A percentile compares a stretch with the other conserved stretches of the same genome.
phyloP scores from a whole-genome alignment of 2,888 invertebrate species.

The Saturnia pavonia region DNA sequence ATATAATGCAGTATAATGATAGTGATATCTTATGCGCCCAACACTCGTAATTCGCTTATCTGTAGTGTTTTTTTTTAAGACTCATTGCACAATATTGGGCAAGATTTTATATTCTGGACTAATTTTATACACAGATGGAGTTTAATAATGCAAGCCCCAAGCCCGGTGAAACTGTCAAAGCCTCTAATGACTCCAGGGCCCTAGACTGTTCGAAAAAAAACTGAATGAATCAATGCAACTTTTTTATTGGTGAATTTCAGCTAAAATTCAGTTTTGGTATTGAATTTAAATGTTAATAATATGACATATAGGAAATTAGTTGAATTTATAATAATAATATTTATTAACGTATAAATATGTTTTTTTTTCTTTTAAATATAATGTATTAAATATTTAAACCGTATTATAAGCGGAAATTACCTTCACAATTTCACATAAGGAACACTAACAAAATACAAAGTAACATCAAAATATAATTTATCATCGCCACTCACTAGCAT shows the following conservation, averaged over 20 bases:
- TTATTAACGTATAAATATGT: too few species aligned
- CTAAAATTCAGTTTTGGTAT: too few species aligned
- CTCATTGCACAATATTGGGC: not conserved
- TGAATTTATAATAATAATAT: too few species aligned
- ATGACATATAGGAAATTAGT: too few species aligned
- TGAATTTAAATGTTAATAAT: too few species aligned
- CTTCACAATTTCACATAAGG: not conserved
- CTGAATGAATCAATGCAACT: too few species aligned
- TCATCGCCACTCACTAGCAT: slow-evolving; percentile 41
- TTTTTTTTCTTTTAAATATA: too few species aligned
- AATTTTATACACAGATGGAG: not conserved
- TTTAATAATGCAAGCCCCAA: not conserved
- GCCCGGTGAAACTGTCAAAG: too few species aligned
- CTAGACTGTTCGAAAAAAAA: too few species aligned
- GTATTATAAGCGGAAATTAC: not conserved
- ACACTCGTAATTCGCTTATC: not conserved
- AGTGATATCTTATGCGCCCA: not conserved
- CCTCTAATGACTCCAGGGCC: too few species aligned
- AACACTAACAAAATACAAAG: slow-evolving; percentile 3
- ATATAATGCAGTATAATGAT: not conserved
- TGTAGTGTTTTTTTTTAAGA: not conserved
- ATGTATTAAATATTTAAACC: not conserved
- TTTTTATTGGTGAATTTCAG: too few species aligned
- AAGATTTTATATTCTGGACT: not conserved
- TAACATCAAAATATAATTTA: slow-evolving; percentile 38